Base-by-base conservation (phyloP, 2,797 vertebrate species). In the Rhinogobio ventralis region DNA sequence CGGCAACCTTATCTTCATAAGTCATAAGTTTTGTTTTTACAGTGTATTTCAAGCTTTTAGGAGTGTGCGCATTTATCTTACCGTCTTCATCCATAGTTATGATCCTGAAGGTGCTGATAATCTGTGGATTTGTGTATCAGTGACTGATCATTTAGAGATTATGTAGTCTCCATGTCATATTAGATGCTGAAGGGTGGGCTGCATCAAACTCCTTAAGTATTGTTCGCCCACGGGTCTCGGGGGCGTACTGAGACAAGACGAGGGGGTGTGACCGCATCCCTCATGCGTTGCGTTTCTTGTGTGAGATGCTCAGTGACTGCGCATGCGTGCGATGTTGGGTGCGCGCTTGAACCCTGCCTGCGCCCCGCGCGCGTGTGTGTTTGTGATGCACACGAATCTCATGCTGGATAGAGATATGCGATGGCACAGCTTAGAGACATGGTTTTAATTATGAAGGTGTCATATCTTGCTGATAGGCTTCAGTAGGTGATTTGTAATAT, bases 151-250 rank as follows among this genome's bases (percentile, higher is more conserved):
- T 73, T 30, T 23, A 73, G 36, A 73, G 45, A 30, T 68, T 23
- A 28, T 62, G 72, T 57, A 42, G 46, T 72, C 49, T 84, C 87
- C 85, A 53, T 88, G 4, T 64, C 73, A 28, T 62, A 68, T 46
- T 60, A 19, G 53, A 71, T 68, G 36, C 9, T 66, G 62, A 67
- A 66, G 67, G 36, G 14, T 85, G 77, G 33, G 46, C 55, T 45
- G 85, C 67, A 86, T 86, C 57, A 68, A 84, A 86, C 85, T 86
- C 87, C 78, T 84, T 53, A 76, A 81, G 28, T 84, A 82, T 88
- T 84, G 71, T 75, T 88, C 79, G 82, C 84, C 85, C 78, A 76
- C 81, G 85, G 73, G 67, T 86, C 57, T 73, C 57, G 79, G 72
- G 72, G 85, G 87, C 87, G 81, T 83, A 84, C 57, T 72, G 60